Conservation (phyloP, 2,888 invertebrate genomes). For the Brachyopa scutellaris region DNA sequence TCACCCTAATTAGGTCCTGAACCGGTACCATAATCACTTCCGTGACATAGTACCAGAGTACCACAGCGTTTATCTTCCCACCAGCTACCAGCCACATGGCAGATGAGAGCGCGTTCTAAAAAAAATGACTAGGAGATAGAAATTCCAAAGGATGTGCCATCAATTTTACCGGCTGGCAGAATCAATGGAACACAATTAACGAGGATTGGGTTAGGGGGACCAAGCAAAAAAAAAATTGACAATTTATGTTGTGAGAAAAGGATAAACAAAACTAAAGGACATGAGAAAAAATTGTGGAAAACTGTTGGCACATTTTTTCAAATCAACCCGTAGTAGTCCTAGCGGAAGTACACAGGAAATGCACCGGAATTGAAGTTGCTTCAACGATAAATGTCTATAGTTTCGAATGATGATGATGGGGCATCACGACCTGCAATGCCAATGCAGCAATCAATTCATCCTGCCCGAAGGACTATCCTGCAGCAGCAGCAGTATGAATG, state of each 20-base stretch:
- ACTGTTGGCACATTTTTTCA: slow-evolving; percentile 70
- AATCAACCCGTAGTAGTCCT: slow-evolving; percentile 46
- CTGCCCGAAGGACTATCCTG: slow-evolving; percentile 27
- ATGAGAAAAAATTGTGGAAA: slow-evolving; percentile 3
- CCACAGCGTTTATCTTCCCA: slow-evolving; percentile 47
- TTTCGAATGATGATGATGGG: slow-evolving; percentile 62
- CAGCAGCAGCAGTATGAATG: neutral
- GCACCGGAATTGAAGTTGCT: slow-evolving; percentile 63
- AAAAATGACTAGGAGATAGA: slow-evolving; percentile 28
- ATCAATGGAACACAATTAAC: slow-evolving; percentile 65
- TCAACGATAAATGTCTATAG: slow-evolving; percentile 39
- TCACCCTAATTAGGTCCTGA: slow-evolving; percentile 56
- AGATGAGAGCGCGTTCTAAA: too few species aligned
- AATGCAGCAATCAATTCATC: slow-evolving; percentile 66
- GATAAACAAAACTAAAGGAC: slow-evolving; percentile 1
- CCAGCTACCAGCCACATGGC: neutral
- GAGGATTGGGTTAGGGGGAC: too few species aligned
- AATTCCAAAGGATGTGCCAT: slow-evolving; percentile 54
- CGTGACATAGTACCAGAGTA: slow-evolving; percentile 31
- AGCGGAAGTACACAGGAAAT: slow-evolving; percentile 61
- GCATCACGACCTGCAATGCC: slow-evolving; percentile 54
- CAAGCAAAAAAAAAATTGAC: slow-evolving; percentile 33
- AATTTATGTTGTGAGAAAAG: slow-evolving; percentile 47
- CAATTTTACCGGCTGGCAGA: slow-evolving; percentile 40
- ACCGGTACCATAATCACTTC: slow-evolving; percentile 66